phyloP scores from a whole-genome alignment of 30 jellyfish, hydroid and myxozoan genomes.

The Hydractinia echinata region DNA sequence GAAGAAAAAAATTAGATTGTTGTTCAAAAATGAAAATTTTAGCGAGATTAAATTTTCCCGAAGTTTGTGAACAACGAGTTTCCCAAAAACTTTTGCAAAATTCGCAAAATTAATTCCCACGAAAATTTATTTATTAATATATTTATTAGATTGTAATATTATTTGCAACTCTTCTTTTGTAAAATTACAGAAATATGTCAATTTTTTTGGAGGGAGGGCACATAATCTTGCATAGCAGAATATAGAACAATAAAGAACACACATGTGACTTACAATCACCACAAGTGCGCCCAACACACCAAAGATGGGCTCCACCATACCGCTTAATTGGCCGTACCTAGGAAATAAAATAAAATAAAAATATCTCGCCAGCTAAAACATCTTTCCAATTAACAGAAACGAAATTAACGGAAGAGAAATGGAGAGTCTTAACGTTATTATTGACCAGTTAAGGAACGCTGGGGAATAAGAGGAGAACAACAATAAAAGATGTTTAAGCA shows the following conservation, averaged over 20 bases:
- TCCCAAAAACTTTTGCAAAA: no score
- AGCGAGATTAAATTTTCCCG: no score
- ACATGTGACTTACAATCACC: constrained; percentile 57
- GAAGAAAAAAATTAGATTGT: no score
- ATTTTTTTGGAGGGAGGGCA: neutral
- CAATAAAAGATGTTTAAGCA: no score
- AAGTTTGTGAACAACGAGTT: no score
- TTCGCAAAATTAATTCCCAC: no score
- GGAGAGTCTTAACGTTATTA: neutral
- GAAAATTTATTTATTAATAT: neutral
- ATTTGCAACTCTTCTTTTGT: neutral
- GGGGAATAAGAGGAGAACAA: no score
- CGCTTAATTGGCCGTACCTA: constrained; percentile 96
- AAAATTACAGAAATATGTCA: neutral
- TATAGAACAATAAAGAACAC: neutral
- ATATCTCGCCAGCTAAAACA: no score
- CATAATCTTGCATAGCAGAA: neutral
- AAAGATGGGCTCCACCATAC: constrained; percentile 92
- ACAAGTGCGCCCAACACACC: constrained; percentile 87
- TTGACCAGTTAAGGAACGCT: neutral
- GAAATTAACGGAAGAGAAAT: neutral
- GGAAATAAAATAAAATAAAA: constrained; percentile 4
- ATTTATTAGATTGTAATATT: neutral
- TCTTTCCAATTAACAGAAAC: neutral
- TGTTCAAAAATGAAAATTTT: no score